These are phyloP conservation scores for Sinohyriopsis cumingii DNA, from an alignment of 2,888 invertebrate species.

Conservation along the genomic window DNA sequence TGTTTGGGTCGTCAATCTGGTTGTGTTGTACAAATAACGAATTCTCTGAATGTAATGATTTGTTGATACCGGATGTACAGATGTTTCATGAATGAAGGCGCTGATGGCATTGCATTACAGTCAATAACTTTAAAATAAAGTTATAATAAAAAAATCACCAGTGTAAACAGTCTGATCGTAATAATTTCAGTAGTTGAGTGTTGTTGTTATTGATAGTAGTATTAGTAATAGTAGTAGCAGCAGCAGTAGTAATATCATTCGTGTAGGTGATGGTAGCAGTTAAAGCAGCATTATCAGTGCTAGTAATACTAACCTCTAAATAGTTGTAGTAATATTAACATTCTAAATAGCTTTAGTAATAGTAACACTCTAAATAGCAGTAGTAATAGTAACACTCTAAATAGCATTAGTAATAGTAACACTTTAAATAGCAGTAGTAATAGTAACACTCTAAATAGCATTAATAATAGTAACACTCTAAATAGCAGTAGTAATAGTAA, in stretches of 20 bases:
- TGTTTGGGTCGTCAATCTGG: no score
- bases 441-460: no score
- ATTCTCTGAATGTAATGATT: no score
- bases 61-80: no score
- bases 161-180: no score
- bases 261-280: constrained; percentile 1
- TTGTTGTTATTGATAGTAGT: constrained; percentile 21
- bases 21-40: no score
- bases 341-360: constrained; percentile 17
- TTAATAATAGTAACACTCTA: constrained; percentile 16
- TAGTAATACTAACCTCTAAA: constrained; percentile 8
- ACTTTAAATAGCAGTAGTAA: constrained; percentile 19
- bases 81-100: background rate
- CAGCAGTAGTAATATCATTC: constrained; percentile 4
- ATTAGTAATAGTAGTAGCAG: constrained; percentile 11
- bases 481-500: constrained; percentile 22
- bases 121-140: no score
- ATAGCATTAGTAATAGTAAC: no score
- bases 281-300: constrained; percentile 1
- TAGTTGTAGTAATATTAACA: constrained; percentile 12
- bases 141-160: no score
- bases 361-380: constrained; percentile 16
- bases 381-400: no score
- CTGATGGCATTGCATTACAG: no score
- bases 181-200: constrained; percentile 16